Evolutionary conservation across 2,797 vertebrate genomes (phyloP).

Genomic region (Onychomys leucogaster): DNA sequence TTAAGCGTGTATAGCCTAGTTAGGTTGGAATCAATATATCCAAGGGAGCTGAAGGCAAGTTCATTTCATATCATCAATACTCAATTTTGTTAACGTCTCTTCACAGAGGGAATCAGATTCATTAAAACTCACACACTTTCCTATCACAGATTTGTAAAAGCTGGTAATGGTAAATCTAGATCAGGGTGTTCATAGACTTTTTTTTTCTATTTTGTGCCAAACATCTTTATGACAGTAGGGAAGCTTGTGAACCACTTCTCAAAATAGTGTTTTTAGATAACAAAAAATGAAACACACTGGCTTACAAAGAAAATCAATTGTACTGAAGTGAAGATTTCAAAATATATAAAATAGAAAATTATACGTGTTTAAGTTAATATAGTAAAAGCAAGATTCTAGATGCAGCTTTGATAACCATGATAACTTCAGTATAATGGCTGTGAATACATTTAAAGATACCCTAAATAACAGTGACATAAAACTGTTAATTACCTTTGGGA

Average conservation of each 20-base stretch:
- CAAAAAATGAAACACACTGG: background rate
- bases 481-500: background rate
- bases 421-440: conserved; percentile 40
- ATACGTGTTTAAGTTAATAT: conserved; percentile 27
- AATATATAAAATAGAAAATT: conserved; percentile 19
- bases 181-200: background rate
- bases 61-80: conserved; percentile 20
- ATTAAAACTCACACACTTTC: conserved; percentile 34
- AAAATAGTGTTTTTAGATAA: conserved; percentile 15
- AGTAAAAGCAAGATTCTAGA: conserved; percentile 19
- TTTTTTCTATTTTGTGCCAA: background rate
- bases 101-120: conserved; percentile 7
- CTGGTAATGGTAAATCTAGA: conserved; percentile 21
- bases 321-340: background rate
- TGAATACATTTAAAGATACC: conserved; percentile 45
- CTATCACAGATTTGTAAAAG: conserved; percentile 22
- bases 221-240: background rate
- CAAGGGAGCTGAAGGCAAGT: conserved; percentile 42
- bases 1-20: conserved; percentile 10
- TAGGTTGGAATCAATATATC: conserved; percentile 43
- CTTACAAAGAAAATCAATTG: conserved; percentile 48
- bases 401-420: conserved; percentile 4
- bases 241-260: background rate
- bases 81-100: conserved; percentile 48
- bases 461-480: conserved; percentile 49